phyloP scores from a whole-genome alignment of 2,113 vertebrate genomes.

The Rhombomys opimus region DNA sequence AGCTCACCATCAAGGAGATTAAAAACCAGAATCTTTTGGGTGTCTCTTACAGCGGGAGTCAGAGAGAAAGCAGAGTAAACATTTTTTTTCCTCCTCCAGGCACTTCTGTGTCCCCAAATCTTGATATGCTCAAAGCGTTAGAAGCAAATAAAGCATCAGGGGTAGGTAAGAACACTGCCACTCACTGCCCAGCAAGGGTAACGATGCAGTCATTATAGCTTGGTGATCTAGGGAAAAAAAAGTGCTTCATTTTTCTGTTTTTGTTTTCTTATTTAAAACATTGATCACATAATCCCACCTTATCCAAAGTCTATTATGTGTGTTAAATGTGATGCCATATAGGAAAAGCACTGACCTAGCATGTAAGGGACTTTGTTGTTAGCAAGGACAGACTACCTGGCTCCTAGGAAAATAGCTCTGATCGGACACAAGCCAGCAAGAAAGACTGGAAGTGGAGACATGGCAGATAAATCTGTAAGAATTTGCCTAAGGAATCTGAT shows the following conservation, averaged over 20 bases:
- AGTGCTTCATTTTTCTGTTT: neutral
- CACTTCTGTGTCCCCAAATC: slow-evolving; percentile 38
- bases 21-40: neutral
- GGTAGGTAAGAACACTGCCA: neutral
- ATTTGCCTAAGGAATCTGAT: neutral
- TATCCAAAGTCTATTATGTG: neutral
- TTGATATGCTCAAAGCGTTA: neutral
- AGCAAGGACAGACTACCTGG: neutral
- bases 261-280: slow-evolving; percentile 39
- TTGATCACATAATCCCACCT: neutral
- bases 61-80: slow-evolving; percentile 13
- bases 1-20: slow-evolving; percentile 18
- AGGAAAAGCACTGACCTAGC: neutral
- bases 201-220: neutral
- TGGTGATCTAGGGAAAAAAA: slow-evolving; percentile 24
- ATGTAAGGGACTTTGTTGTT: neutral
- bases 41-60: neutral
- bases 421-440: neutral
- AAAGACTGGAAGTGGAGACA: neutral
- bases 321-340: neutral
- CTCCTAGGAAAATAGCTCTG: slow-evolving; percentile 2
- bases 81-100: neutral
- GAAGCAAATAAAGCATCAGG: slow-evolving; percentile 14
- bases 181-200: slow-evolving; percentile 1
- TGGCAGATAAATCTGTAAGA: neutral